Evolutionary conservation across 1,140 invertebrate genomes (phyloP), one percentile per base, ranked within the genome.

Genomic region (Lepidotrigona ventralis): DNA sequence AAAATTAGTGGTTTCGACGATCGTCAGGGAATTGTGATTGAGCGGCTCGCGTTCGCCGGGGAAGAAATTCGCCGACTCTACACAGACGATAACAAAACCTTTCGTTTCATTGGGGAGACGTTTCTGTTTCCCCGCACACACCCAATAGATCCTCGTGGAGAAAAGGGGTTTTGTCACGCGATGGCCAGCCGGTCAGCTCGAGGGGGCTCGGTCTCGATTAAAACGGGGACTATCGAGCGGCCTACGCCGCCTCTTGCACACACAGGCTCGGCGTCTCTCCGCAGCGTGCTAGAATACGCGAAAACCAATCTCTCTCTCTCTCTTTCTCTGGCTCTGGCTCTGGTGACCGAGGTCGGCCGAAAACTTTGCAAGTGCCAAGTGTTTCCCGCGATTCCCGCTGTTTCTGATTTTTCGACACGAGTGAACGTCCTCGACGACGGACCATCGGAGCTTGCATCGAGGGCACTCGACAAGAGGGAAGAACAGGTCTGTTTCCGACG

Each of bases 101-200:
- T 19, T 26, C n/a, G 26, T n/a, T 19, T n/a, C n/a, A 64, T 29
- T 15, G n/a, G 26, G 14, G 26, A 29, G n/a, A 26, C 17, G 1
- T 1, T 0, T 3, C 1, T 11, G 15, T 46, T 71, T 17, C 23
- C 15, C 2, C 15, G 2, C 15, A 17, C 9, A 71, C 70, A 82
- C 74, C 66, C 54, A 3, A 33, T 82, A 60, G 14, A 84, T 39
- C 2, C 51, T 0, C 0, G 53, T 39, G 21, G 69, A 23, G 33
- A 33, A 33, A 86, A 84, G 33, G 70, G 83, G 58, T 82, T 58
- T 26, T 29, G 86, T 90, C 88, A 89, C 88, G 89, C 88, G 79
- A 90, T 85, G 79, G 83, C 79, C 89, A 79, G 83, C 58, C 71
- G 71, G 19, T 21, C 79, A 23, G 33, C 63, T 23, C 70, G 78